Conservation (phyloP, 2,113 vertebrate species). For the Cavia porcellus region DNA sequence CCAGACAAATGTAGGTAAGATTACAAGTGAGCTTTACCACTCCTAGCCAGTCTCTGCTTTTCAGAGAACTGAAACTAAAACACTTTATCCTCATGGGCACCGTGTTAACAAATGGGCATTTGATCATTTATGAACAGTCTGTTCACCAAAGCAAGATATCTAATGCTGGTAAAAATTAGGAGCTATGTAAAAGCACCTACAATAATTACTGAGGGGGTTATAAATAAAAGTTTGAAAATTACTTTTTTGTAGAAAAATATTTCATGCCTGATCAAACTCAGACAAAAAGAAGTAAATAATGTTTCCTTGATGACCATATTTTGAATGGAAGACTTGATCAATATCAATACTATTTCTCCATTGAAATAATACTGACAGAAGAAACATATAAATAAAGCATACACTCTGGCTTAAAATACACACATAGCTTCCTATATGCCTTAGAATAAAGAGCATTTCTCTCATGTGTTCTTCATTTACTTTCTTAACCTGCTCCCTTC, state of each 20-base stretch:
- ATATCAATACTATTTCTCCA: not conserved
- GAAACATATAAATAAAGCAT: not conserved
- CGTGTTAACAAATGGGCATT: not conserved
- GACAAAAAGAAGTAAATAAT: not conserved
- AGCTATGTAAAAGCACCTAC: not conserved
- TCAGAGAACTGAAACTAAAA: not conserved
- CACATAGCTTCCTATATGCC: not conserved
- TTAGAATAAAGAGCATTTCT: not conserved
- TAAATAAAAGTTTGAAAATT: not conserved
- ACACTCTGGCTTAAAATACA: not conserved
- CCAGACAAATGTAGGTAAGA: not conserved
- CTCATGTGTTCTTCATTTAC: not conserved
- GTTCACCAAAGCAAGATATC: not conserved
- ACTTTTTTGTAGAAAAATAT: not conserved
- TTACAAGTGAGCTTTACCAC: not conserved
- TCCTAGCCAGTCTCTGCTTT: not conserved
- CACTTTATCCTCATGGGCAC: not conserved
- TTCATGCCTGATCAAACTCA: not conserved
- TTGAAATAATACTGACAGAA: slow-evolving; percentile 11
- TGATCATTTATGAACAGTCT: not conserved
- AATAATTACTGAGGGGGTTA: not conserved
- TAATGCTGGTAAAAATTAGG: not conserved
- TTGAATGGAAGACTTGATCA: not conserved
- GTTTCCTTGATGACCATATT: not conserved
- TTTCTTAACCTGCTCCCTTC: not conserved